Conservation (phyloP, 2,797 vertebrate species). For the Diceros bicornis region DNA sequence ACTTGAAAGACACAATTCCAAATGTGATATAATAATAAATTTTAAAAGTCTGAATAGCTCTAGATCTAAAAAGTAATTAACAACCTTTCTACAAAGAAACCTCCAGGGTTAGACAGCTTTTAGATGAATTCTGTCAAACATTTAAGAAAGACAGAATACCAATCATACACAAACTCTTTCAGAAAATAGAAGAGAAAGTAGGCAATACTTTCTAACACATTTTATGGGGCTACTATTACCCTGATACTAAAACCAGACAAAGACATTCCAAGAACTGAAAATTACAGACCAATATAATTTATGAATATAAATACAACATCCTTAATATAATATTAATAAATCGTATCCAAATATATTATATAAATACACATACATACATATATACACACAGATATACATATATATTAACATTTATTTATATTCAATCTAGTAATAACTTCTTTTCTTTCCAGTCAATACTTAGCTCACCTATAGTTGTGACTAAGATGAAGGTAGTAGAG, state of each 20-base stretch:
- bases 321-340: neutral
- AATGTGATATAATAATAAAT: neutral
- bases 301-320: neutral
- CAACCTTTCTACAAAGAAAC: constrained; percentile 16
- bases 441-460: neutral
- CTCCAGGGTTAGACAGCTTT: neutral
- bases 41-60: neutral
- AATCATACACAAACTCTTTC: neutral
- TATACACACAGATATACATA: neutral
- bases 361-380: neutral
- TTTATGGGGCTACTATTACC: neutral
- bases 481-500: neutral
- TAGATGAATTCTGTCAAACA: neutral
- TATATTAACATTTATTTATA: neutral
- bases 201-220: neutral
- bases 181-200: neutral
- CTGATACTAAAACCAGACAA: neutral
- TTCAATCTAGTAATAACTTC: neutral
- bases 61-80: constrained; percentile 2
- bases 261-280: neutral
- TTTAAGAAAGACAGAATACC: neutral
- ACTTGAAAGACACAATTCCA: neutral
- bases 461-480: neutral
- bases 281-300: neutral
- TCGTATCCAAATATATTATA: neutral